Percentiles rank a stretch among this genome's conserved stretches.
Evolutionary conservation across 2,113 vertebrate genomes (phyloP).

Genomic region (Notothenia coriiceps): DNA sequence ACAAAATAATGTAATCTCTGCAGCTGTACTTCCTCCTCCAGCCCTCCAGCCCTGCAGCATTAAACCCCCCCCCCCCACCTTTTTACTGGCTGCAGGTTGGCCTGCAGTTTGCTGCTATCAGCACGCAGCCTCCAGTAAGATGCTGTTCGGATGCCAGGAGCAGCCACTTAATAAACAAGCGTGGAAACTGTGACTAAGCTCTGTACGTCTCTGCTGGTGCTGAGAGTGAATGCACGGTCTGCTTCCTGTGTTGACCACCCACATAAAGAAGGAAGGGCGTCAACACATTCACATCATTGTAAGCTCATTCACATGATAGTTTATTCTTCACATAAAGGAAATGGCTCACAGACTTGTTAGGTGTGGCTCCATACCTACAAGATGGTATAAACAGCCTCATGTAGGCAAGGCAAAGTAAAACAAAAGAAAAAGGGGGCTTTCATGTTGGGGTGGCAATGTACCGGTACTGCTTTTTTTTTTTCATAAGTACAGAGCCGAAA

Average conservation of each 20-base stretch:
- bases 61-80: neutral
- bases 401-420: neutral
- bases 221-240: constrained; percentile 37
- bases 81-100: constrained; percentile 31
- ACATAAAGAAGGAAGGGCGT: constrained; percentile 55
- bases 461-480: neutral
- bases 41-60: constrained; percentile 9
- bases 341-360: constrained; percentile 39
- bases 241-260: constrained; percentile 72
- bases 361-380: constrained; percentile 7
- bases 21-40: constrained; percentile 13
- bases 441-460: neutral
- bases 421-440: constrained; percentile 6
- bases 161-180: constrained; percentile 79
- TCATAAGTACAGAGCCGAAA: constrained; percentile 12
- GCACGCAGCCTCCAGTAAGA: constrained; percentile 64
- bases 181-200: constrained; percentile 76
- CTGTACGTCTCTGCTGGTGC: constrained; percentile 25
- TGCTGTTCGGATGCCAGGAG: constrained; percentile 72
- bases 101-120: constrained; percentile 17
- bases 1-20: constrained; percentile 31
- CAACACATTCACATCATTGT: constrained; percentile 11
- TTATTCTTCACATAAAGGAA: constrained; percentile 45
- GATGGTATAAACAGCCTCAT: neutral
- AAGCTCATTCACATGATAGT: constrained; percentile 38